Conservation (phyloP, 37 sponge, comb jelly and placozoan genomes). For the Oopsacas minuta region DNA sequence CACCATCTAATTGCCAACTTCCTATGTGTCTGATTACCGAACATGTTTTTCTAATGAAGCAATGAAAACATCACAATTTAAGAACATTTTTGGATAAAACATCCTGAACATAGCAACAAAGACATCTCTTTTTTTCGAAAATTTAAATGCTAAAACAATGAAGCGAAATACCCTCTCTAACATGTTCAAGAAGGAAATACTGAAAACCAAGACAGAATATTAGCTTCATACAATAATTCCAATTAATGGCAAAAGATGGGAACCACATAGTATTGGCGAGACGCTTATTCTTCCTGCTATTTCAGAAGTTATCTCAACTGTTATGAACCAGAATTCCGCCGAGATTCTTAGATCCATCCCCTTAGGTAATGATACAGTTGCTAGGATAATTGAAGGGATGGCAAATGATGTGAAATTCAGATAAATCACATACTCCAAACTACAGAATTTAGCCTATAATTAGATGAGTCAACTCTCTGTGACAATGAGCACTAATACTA, state of each 20-base stretch:
- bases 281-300: conserved; percentile 5
- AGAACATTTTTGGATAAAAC: conserved; percentile 5
- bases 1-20: conserved; percentile 14
- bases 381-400: conserved; percentile 10
- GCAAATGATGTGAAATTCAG: conserved; percentile 17
- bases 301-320: conserved; percentile 14
- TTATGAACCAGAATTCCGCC: conserved; percentile 13
- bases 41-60: conserved; percentile 17
- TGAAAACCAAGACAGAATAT: not conserved
- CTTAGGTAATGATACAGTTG: conserved; percentile 7
- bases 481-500: conserved; percentile 7
- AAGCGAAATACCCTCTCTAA: not conserved
- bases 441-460: conserved; percentile 8
- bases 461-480: conserved; percentile 20
- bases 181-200: not conserved
- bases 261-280: conserved; percentile 17
- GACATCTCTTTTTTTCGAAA: conserved; percentile 4
- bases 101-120: conserved; percentile 1
- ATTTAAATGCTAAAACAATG: not conserved
- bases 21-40: not conserved
- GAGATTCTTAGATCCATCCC: conserved; percentile 2
- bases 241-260: not conserved
- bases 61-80: conserved; percentile 4
- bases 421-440: not conserved
- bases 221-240: not conserved